Percentiles rank a stretch among this genome's conserved stretches.
These are phyloP conservation scores for Cuniculus paca DNA, from an alignment of 2,797 vertebrate genomes.

Conservation along the genomic window DNA sequence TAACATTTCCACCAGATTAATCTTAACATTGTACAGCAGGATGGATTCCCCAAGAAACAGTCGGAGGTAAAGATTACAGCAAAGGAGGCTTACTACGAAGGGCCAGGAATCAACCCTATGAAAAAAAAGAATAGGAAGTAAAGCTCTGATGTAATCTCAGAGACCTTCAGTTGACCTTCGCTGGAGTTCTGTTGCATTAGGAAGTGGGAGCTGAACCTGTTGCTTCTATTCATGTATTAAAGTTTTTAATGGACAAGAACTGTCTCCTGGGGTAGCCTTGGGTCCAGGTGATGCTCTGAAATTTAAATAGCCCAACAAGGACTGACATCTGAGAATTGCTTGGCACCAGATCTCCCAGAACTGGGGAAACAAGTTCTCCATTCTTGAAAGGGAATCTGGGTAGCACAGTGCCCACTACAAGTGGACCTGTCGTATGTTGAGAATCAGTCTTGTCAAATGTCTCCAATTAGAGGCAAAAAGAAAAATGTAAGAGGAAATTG, in stretches of 20 bases:
- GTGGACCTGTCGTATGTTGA: background rate
- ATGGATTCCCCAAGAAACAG: background rate
- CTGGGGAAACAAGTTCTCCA: background rate
- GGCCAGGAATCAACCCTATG: background rate
- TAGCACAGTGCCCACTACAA: background rate
- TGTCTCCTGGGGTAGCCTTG: background rate
- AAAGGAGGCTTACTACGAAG: background rate
- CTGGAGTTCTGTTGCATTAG: background rate
- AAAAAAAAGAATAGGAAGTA: background rate
- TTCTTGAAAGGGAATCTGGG: background rate
- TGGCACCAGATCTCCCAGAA: background rate
- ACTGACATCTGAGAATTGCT: background rate
- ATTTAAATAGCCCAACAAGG: background rate
- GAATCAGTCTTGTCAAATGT: conserved; percentile 27
- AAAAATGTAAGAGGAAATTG: conserved; percentile 39
- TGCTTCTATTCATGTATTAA: background rate
- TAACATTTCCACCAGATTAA: background rate
- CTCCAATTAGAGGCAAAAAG: background rate
- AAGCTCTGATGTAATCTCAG: background rate
- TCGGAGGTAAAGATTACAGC: background rate
- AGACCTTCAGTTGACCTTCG: background rate
- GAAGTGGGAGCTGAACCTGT: background rate
- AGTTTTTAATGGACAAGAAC: background rate
- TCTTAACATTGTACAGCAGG: background rate
- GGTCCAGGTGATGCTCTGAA: background rate